Evolutionary conservation across 2,113 vertebrate species (phyloP), one percentile per base, ranked within the genome.

Genomic region (Pachypanchax playfairii): DNA sequence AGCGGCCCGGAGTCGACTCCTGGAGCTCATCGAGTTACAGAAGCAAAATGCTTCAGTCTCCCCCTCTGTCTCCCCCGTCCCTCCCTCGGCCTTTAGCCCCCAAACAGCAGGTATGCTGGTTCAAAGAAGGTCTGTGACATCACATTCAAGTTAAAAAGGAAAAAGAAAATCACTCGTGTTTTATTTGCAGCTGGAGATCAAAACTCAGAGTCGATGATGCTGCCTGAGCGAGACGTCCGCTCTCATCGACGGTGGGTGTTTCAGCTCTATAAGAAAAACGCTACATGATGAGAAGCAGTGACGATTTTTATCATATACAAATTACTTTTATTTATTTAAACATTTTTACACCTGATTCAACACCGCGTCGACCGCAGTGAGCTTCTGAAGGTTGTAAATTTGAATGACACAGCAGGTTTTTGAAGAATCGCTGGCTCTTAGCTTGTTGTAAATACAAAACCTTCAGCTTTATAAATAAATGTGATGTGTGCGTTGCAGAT

Each of bases 11-110:
- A 81, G 80, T 55, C 94, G 93, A 64, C 91, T 99, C 1, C 60
- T 98, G 63, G 91, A 94, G 63, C 89, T 99, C 18, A 96, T 96
- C 42, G 94, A 96, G 28, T 93, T 96, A 70, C 95, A 98, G 85
- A 95, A 92, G 46, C 88, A 66, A 43, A 85, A 69, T 35, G 60
- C 84, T 39, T 79, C 77, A 5, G 50, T 53, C 12, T 91, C 93
- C 18, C 89, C 89, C 1, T 20, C 65, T 12, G 22, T 54, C 35
- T 92, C 93, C 24, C 90, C 94, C 42, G 73, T 90, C 75, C 87
- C 86, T 4, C 25, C 79, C 0, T 85, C 80, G 5, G 79, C 86
- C 49, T 87, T 48, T 60, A 86, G 60, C 46, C 71, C 79, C 70
- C 75, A 65, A 52, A 25, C 85, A 73, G 89, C 72, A 70, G 75